Base-by-base conservation (phyloP, 2,113 vertebrate genomes). In the Baryphthengus martii region DNA sequence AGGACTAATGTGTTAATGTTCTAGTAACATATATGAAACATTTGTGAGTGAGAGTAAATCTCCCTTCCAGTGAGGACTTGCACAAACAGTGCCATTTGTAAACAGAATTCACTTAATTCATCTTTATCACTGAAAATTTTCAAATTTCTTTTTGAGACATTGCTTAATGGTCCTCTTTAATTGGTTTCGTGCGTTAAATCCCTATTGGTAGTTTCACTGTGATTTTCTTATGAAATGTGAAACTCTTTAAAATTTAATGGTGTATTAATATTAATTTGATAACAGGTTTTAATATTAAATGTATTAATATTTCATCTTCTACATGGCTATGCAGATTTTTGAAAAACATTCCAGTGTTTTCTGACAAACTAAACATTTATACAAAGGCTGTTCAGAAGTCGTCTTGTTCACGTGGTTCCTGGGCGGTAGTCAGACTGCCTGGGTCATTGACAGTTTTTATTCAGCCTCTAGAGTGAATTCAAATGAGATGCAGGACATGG, bases 231-330 rank as follows among this genome's bases (percentile, higher is more conserved):
- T 96, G 94, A 97, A 98, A 97, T 97, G 97, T 92, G 96, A 97
- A 97, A 92, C 93, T 92, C 62, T 96, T 97, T 95, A 97, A 98
- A 97, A 85, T 95, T 97, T 97, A 96, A 97, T 97, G 56, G 24
- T 96, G 93, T 93, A 96, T 97, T 96, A 98, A 97, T 97, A 97
- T 98, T 97, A 97, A 98, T 98, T 98, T 97, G 97, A 97, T 97
- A 28, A 96, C 97, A 95, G 96, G 95, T 96, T 97, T 97, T 96
- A 97, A 96, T 97, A 95, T 96, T 92, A 95, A 63, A 89, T 52
- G 17, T 75, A 97, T 98, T 93, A 97, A 97, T 98, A 96, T 97
- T 98, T 98, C 53, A 97, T 98, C 67, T 96, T 66, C 85, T 93
- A 50, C 80, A 72, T 66, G 91, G 96, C 91, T 93, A 53, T 80